These are phyloP conservation scores for Neotoxoptera formosana DNA, from an alignment of 1,140 invertebrate genomes.

Conservation along the genomic window DNA sequence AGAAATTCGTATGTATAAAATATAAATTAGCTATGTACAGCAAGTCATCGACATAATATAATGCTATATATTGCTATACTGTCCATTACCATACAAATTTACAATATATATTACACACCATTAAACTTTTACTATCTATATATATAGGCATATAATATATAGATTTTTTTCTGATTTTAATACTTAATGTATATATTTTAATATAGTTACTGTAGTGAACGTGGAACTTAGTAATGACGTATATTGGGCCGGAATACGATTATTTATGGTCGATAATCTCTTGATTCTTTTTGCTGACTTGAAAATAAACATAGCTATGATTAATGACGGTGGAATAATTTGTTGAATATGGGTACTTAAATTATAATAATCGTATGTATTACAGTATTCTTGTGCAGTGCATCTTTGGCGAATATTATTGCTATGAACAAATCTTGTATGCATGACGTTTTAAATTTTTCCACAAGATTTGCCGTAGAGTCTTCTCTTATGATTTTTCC, in stretches of 20 bases:
- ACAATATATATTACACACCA: background rate
- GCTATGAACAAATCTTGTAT: background rate
- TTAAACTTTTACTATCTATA: background rate
- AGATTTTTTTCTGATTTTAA: background rate
- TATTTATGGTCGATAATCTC: background rate
- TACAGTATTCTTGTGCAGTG: background rate
- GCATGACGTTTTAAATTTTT: background rate
- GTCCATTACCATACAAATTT: background rate
- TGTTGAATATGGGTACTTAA: background rate
- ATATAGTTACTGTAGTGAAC: background rate
- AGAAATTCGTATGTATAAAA: background rate
- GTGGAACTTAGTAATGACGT: background rate
- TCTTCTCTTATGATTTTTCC: conserved; percentile 30
- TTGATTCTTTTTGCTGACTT: background rate
- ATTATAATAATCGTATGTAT: background rate
- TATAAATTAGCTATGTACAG: background rate
- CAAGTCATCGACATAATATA: background rate
- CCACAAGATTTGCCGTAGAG: background rate
- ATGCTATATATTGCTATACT: background rate
- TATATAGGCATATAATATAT: background rate
- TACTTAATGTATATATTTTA: background rate
- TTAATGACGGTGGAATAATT: background rate
- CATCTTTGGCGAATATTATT: background rate
- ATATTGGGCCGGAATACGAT: background rate
- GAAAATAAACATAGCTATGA: background rate